These are phyloP conservation scores for Patella pellucida DNA, from an alignment of 2,888 invertebrate genomes.

Conservation along the genomic window DNA sequence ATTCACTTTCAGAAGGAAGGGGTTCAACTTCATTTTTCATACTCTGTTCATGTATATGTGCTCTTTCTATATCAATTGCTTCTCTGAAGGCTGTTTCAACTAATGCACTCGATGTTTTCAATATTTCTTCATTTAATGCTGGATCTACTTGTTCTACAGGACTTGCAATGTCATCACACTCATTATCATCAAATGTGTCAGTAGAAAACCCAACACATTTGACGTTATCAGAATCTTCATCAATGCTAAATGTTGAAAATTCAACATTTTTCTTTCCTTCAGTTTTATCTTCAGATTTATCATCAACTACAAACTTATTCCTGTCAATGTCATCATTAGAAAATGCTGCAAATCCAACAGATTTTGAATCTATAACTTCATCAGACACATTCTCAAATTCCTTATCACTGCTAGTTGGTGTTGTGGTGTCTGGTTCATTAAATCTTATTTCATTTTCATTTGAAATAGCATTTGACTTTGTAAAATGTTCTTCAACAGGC, in stretches of 20 bases:
- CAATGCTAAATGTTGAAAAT: no score
- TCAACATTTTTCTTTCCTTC: no score
- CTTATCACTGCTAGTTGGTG: no score
- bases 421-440: background rate
- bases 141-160: background rate
- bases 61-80: slow-evolving; percentile 9
- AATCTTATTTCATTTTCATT: background rate
- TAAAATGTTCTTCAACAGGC: background rate
- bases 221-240: background rate
- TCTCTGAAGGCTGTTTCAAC: background rate
- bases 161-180: background rate
- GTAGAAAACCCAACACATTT: background rate
- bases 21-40: background rate
- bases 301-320: no score
- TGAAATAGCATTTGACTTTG: background rate
- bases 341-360: no score
- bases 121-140: background rate
- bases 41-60: background rate
- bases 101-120: background rate
- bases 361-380: no score
- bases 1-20: background rate
- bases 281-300: no score
- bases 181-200: background rate
- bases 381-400: no score
- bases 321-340: background rate